A percentile compares a stretch with the other conserved stretches of the same genome.
phyloP scores from a whole-genome alignment of 1,140 invertebrate species.

The Drosophila ohnishii region DNA sequence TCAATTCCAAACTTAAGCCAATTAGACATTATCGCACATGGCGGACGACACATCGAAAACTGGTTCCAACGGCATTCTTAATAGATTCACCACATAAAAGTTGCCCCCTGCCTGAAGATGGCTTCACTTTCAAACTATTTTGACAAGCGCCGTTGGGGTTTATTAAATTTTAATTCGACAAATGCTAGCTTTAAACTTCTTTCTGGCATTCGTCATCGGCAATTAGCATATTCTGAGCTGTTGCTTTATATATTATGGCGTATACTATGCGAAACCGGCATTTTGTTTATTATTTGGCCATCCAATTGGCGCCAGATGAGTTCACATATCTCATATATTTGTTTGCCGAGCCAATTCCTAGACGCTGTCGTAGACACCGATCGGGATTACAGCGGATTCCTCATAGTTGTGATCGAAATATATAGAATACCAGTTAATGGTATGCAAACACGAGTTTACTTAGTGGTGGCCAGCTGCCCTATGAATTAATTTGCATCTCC shows the following conservation, averaged over 20 bases:
- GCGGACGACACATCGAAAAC: conserved; percentile 42
- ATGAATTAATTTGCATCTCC: conserved; percentile 15
- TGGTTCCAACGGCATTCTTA: conserved; percentile 51
- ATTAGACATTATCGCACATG: conserved; percentile 50
- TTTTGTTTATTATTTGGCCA: conserved; percentile 72
- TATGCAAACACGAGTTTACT: conserved; percentile 27
- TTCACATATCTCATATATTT: conserved; percentile 44
- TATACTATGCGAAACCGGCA: conserved; percentile 37
- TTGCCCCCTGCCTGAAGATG: conserved; percentile 22
- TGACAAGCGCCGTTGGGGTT: conserved; percentile 40
- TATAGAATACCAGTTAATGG: background rate
- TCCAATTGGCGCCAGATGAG: conserved; percentile 73
- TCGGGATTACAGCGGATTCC: conserved; percentile 15
- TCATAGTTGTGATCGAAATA: background rate
- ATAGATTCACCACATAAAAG: conserved; percentile 26
- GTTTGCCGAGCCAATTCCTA: conserved; percentile 58
- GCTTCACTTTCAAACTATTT: conserved; percentile 54
- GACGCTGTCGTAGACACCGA: conserved; percentile 45
- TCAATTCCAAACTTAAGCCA: conserved; percentile 38
- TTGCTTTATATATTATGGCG: conserved; percentile 25
- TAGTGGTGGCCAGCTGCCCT: background rate
- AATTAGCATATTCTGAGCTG: conserved; percentile 55
- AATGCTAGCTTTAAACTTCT: conserved; percentile 36
- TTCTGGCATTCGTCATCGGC: conserved; percentile 64
- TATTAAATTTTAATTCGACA: conserved; percentile 28